Base-by-base conservation (phyloP, 2,888 invertebrate species). In the Horisme vitalbata region DNA sequence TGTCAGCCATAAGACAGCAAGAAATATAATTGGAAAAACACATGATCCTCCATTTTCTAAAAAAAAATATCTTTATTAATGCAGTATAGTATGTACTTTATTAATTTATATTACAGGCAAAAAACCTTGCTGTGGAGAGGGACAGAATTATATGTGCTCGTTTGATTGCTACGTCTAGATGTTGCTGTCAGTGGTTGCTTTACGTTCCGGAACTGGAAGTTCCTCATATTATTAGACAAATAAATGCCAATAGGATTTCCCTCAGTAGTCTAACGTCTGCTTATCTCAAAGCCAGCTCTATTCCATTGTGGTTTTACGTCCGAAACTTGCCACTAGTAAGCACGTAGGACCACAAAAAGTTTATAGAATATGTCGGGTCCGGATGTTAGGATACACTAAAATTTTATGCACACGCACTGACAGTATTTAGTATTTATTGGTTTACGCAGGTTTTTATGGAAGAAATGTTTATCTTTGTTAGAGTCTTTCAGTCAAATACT, bases 291-390 rank as follows among this genome's bases (percentile, higher is more conserved):
- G 34, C 31, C 38, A 26, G 34, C 23, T 45, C 28, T 14, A 26
- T 21, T 39, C 12, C 14, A 24, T 24, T 28, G 13, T 38, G 21
- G 34, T 34, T 35, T 39, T 31, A 30, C 32, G 39, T 49, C 12
- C 21, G 12, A 28, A 49, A 32, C 47, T 37, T 45, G 35, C 26
- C 36, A 27, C 21, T 28, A 41, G 41, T 31, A 30, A 32, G 45
- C 57, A 52, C 54, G 57, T 52, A 50, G 35, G 31, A 36, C 49
- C 41, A 52, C 54, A 54, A 54, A 54, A 54, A 50, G 43, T 50
- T 39, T 41, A 50, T 47, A 54, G 43, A 54, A 52, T 39, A 35
- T 24, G 34, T 39, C 28, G 38, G 39, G 47, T 47, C 32, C 32
- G 37, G 36, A 35, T 26, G 39, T 41, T 20, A 43, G 41, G 39